phyloP scores from a whole-genome alignment of 2,113 vertebrate genomes.

The Apteryx mantelli region DNA sequence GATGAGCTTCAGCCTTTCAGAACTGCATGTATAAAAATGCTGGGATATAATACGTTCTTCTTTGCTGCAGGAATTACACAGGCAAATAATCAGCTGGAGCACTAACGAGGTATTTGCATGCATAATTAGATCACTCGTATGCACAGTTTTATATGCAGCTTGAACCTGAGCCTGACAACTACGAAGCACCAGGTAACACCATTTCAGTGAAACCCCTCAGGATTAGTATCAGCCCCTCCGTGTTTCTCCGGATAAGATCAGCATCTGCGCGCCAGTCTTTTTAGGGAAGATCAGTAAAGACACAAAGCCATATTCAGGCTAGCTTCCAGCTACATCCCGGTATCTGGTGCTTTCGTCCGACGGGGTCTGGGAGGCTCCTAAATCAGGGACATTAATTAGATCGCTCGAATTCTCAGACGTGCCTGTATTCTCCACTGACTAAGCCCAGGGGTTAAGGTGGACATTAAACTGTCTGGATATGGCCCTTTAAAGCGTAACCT shows the following conservation, averaged over 20 bases:
- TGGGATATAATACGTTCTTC: not conserved
- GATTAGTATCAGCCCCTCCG: not conserved
- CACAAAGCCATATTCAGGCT: not conserved
- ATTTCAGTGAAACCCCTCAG: not conserved
- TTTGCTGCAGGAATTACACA: slow-evolving; percentile 10
- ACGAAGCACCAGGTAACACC: not conserved
- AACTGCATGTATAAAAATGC: not conserved
- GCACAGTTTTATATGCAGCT: not conserved
- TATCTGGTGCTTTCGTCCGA: not conserved
- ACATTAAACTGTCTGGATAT: not conserved
- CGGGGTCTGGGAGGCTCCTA: not conserved
- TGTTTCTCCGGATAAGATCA: not conserved
- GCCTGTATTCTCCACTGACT: not conserved
- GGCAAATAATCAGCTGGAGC: not conserved
- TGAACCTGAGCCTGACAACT: not conserved
- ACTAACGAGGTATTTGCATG: not conserved
- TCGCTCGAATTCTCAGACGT: not conserved
- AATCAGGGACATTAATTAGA: not conserved
- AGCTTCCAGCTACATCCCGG: not conserved
- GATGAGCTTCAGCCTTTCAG: not conserved
- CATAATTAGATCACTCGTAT: not conserved
- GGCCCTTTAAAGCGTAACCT: not conserved
- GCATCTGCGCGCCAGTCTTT: not conserved
- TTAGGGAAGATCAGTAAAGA: not conserved
- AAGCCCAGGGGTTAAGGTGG: not conserved